Base-by-base conservation (phyloP, 2,113 vertebrate species). In the Dasyornis broadbenti region DNA sequence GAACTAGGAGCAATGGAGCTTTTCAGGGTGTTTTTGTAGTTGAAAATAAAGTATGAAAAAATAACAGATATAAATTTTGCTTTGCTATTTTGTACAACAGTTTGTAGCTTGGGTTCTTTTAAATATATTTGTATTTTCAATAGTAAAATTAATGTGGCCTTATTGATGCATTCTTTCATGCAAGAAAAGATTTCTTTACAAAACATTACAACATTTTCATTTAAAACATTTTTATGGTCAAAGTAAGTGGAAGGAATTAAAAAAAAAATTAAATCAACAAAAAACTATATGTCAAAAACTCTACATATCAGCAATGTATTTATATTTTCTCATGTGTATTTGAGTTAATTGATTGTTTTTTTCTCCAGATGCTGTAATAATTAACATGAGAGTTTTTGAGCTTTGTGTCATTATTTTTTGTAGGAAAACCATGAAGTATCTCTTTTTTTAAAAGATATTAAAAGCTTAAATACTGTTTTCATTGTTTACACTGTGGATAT, bases 401-500 rank as follows among this genome's bases (percentile, higher is more conserved):
- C 4, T 82, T 82, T 13, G 2, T n/a, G 8, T 52, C 9, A 45
- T 68, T 81, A 22, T 49, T 83, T 82, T 92, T 76, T 33, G 8
- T 28, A 71, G 30, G 19, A 64, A 53, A 80, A 66, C 52, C 31
- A 15, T 23, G 9, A 73, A 52, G 79, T 47, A 56, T 52, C 19
- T 68, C 37, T 49, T 49, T 70, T 79, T 71, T 59, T 6, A 7
- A 52, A 50, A 76, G 15, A 82, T 4, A 59, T 59, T 42, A 88
- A 72, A 82, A 66, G 45, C 1, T 3, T 83, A 83, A 86, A 88
- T n/a, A 82, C 35, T 53, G 8, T 89, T 93, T 90, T 73, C 49
- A 61, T 64, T 86, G 20, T 30, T 93, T 94, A 63, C 30, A 45
- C 69, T 45, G 21, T 86, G 86, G 37, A 27, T 89, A 75, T 75